Evolutionary conservation across 2,888 invertebrate genomes (phyloP).

Genomic region (Brachylomia viminalis): DNA sequence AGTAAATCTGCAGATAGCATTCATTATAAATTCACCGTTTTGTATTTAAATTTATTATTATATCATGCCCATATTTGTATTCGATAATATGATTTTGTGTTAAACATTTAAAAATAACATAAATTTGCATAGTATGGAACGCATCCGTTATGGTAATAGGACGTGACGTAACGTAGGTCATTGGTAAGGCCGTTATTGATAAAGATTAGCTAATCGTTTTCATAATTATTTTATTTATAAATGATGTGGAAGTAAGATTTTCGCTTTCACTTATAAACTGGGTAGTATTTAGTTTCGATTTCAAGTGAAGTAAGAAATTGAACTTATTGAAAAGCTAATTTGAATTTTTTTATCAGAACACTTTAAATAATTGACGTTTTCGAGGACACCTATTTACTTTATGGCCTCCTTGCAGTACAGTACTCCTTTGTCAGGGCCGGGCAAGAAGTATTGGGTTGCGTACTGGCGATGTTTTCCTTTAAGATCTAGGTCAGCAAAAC

Average conservation of each 20-base stretch:
- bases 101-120: constrained; percentile 5
- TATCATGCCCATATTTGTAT: constrained; percentile 2
- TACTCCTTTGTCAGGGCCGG: too few relatives aligned
- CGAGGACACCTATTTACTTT: not conserved
- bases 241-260: constrained; percentile 7
- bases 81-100: constrained; percentile 2
- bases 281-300: not conserved
- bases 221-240: constrained; percentile 15
- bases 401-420: too few relatives aligned
- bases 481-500: constrained; percentile 31
- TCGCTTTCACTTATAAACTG: constrained; percentile 34
- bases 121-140: constrained; percentile 35
- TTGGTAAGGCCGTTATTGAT: constrained; percentile 47
- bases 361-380: not conserved
- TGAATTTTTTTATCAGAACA: not conserved
- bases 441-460: not conserved
- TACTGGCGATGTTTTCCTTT: not conserved
- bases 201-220: constrained; percentile 39
- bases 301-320: not conserved
- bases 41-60: not conserved
- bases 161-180: constrained; percentile 57
- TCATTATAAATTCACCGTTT: constrained; percentile 2
- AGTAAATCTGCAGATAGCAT: not conserved
- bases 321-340: not conserved
- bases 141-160: constrained; percentile 49